phyloP scores from a whole-genome alignment of 2,888 invertebrate genomes.

The Oscheius sp. region DNA sequence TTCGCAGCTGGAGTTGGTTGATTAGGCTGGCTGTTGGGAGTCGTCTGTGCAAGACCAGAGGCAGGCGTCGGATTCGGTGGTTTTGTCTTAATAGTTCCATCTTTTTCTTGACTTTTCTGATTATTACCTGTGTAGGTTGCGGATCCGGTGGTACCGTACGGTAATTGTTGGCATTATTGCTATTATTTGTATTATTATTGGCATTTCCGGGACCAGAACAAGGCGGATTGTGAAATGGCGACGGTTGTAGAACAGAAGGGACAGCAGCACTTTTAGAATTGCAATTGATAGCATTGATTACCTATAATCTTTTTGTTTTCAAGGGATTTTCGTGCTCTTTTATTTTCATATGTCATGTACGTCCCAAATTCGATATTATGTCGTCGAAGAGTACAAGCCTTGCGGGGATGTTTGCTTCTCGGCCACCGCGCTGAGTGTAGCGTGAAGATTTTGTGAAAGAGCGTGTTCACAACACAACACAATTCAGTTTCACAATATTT shows the following conservation, averaged over 20 bases:
- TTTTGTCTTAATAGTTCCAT: not conserved
- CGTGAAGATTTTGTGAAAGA: constrained; percentile 30
- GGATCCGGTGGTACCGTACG: constrained; percentile 63
- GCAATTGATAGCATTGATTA: constrained; percentile 72
- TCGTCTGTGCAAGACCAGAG: not conserved
- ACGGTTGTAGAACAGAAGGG: constrained; percentile 66
- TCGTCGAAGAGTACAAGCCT: not conserved
- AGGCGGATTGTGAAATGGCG: constrained; percentile 51
- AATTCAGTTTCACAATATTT: not conserved
- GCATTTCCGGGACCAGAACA: constrained; percentile 36
- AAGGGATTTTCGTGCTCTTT: not conserved
- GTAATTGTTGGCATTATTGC: constrained; percentile 43
- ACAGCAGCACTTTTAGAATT: constrained; percentile 71
- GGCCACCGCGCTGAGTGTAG: constrained; percentile 14
- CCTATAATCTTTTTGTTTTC: constrained; percentile 35
- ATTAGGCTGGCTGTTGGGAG: not conserved
- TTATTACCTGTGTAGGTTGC: constrained; percentile 55
- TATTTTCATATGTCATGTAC: not conserved
- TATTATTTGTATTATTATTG: not conserved
- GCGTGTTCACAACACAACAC: not conserved
- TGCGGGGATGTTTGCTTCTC: constrained; percentile 1
- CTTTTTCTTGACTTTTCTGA: not conserved
- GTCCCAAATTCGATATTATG: not conserved
- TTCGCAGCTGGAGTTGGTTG: constrained; percentile 20
- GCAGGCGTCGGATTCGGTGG: constrained; percentile 13